These are phyloP conservation scores for Drosophila sordidula DNA, from an alignment of 2,888 invertebrate species.

Conservation along the genomic window DNA sequence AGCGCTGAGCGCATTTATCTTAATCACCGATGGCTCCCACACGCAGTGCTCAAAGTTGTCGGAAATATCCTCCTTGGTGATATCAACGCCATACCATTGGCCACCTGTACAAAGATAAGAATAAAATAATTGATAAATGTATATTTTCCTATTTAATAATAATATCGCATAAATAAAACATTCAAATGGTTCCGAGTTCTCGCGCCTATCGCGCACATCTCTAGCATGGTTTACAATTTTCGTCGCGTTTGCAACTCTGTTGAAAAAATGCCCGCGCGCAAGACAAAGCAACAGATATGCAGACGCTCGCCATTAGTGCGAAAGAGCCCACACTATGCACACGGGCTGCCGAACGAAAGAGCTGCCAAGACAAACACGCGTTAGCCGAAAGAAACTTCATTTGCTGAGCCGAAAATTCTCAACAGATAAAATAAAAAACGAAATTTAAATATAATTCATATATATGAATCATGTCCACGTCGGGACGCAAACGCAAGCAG, in stretches of 20 bases:
- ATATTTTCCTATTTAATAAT: neutral
- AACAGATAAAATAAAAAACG: conserved; percentile 14
- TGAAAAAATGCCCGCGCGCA: conserved; percentile 49
- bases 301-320: conserved; percentile 28
- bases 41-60: conserved; percentile 97
- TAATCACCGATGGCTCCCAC: conserved; percentile 99
- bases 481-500: conserved; percentile 65
- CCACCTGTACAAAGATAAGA: conserved; percentile 86
- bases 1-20: conserved; percentile 97
- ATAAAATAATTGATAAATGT: neutral
- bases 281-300: conserved; percentile 43
- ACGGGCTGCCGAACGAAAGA: conserved; percentile 52
- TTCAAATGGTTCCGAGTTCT: neutral
- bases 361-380: conserved; percentile 68
- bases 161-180: neutral
- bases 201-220: conserved; percentile 11
- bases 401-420: conserved; percentile 34
- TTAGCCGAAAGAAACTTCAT: conserved; percentile 36
- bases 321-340: conserved; percentile 65
- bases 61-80: conserved; percentile 95
- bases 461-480: conserved; percentile 44
- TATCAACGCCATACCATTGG: conserved; percentile 98
- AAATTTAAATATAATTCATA: neutral
- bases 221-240: conserved; percentile 10
- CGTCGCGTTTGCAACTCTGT: conserved; percentile 50